Conservation (phyloP, 2,888 invertebrate genomes). For the Melanotus villosus region DNA sequence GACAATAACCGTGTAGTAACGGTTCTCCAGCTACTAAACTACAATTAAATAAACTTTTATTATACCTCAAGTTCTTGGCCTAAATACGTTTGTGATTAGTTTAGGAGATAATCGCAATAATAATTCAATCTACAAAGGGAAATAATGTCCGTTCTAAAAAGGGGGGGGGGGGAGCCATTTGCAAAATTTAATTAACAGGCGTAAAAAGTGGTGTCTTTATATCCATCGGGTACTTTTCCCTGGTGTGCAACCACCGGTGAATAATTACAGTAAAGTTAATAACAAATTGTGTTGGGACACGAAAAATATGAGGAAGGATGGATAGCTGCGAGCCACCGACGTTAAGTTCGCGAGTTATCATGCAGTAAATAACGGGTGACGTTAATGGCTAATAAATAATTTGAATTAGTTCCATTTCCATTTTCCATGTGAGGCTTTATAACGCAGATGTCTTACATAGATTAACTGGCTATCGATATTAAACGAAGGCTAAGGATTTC, state of each 20-base stretch:
- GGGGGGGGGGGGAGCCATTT: too few relatives aligned
- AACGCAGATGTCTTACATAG: slow-evolving; percentile 54
- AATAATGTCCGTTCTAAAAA: too few relatives aligned
- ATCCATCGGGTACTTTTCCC: background rate
- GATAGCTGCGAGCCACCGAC: slow-evolving; percentile 40
- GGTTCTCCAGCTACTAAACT: slow-evolving; percentile 28
- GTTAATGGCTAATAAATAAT: slow-evolving; percentile 57
- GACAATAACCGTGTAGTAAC: slow-evolving; percentile 42
- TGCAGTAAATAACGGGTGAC: slow-evolving; percentile 49
- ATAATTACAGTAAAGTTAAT: slow-evolving; percentile 3
- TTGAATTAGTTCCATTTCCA: slow-evolving; percentile 57
- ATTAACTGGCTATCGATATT: slow-evolving; percentile 46
- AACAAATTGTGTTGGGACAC: slow-evolving; percentile 38
- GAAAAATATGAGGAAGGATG: slow-evolving; percentile 34
- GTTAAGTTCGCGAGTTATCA: slow-evolving; percentile 51
- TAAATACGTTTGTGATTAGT: slow-evolving; percentile 15
- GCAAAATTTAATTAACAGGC: background rate
- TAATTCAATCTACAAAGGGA: background rate
- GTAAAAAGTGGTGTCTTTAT: background rate
- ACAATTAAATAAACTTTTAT: slow-evolving; percentile 37
- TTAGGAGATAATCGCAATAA: background rate
- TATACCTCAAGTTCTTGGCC: slow-evolving; percentile 29
- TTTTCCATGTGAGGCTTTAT: slow-evolving; percentile 54
- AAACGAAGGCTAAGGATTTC: slow-evolving; percentile 42
- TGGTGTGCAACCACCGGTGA: slow-evolving; percentile 4